These are phyloP conservation scores for Synanthedon tipuliformis DNA, from an alignment of 2,888 invertebrate species.

Conservation along the genomic window DNA sequence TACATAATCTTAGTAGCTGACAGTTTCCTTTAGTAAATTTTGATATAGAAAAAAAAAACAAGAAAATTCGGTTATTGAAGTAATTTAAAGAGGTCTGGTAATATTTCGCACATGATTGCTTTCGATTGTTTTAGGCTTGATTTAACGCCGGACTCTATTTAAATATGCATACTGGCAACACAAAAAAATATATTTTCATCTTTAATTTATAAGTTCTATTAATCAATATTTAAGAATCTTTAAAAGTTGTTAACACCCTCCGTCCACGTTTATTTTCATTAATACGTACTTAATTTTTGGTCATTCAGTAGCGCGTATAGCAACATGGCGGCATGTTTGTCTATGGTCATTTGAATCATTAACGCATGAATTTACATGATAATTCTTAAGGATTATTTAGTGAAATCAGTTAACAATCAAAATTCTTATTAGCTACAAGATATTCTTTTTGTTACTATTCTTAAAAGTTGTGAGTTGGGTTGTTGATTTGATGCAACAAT, in stretches of 20 bases:
- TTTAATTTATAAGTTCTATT: background rate
- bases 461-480: background rate
- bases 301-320: conserved; percentile 22
- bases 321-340: no score
- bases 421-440: background rate
- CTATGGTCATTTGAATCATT: no score
- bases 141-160: no score
- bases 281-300: conserved; percentile 63
- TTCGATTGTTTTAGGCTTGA: no score
- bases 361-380: conserved; percentile 4
- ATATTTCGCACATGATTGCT: no score
- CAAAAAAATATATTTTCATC: no score
- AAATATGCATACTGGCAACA: no score
- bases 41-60: conserved; percentile 2
- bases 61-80: background rate
- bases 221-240: conserved; percentile 3
- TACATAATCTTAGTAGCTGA: conserved; percentile 3
- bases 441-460: background rate
- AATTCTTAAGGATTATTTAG: background rate
- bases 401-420: background rate
- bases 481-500: background rate
- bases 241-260: conserved; percentile 48
- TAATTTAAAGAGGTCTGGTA: no score
- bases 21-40: conserved; percentile 1
- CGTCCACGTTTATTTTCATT: conserved; percentile 55